phyloP scores from a whole-genome alignment of 64 coral and sea anemone genomes.

The Montipora sp. region DNA sequence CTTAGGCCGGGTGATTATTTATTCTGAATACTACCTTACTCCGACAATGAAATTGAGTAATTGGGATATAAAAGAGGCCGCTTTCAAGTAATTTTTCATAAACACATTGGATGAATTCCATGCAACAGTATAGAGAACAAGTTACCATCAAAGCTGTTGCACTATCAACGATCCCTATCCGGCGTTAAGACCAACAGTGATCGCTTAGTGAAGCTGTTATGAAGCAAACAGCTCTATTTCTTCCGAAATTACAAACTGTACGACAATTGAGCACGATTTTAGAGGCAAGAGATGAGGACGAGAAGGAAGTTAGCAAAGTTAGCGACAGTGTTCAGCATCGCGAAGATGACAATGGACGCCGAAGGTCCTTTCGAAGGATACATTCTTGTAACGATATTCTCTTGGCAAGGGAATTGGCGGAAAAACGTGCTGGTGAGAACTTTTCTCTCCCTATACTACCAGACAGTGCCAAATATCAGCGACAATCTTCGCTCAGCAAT shows the following conservation, averaged over 20 bases:
- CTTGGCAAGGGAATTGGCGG: neutral
- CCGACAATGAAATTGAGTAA: neutral
- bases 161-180: too few species aligned
- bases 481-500: neutral
- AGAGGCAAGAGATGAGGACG: conserved; percentile 17
- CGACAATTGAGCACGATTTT: conserved; percentile 43
- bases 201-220: neutral
- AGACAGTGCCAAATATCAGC: neutral
- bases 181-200: neutral
- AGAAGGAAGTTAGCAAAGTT: neutral
- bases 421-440: neutral
- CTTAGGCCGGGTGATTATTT: conserved; percentile 3
- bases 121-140: neutral
- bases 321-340: neutral
- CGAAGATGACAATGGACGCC: neutral
- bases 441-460: conserved; percentile 6
- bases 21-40: neutral
- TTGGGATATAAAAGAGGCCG: conserved; percentile 2
- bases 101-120: neutral
- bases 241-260: conserved; percentile 16
- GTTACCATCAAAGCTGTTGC: too few species aligned
- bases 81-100: neutral
- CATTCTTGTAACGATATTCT: conserved; percentile 6
- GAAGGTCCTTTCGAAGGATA: conserved; percentile 3
- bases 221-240: conserved; percentile 14